These are phyloP conservation scores for Pangasius macronema DNA, from an alignment of 2,797 vertebrate genomes.

Conservation along the genomic window DNA sequence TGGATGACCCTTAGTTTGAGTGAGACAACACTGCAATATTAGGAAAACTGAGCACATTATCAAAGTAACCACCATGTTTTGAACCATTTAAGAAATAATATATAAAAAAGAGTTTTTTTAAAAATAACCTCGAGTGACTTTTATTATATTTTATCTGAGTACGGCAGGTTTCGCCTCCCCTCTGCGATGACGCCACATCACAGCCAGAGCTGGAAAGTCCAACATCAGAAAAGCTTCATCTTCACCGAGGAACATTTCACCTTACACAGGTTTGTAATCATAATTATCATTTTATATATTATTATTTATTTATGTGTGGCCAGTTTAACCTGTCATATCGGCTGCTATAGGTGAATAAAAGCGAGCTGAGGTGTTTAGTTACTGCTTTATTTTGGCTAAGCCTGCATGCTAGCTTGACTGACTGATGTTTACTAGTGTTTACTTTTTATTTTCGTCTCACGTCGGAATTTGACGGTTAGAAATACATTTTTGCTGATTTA, in stretches of 20 bases:
- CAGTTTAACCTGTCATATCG: neutral
- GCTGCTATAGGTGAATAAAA: neutral
- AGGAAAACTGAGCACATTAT: neutral
- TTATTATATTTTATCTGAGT: neutral
- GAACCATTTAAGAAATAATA: neutral
- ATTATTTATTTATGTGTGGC: neutral
- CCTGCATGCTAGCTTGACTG: neutral
- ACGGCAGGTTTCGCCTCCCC: neutral
- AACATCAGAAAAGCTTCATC: neutral
- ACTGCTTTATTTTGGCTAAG: neutral
- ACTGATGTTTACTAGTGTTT: neutral
- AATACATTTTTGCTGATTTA: too few relatives aligned
- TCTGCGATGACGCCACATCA: constrained; percentile 11
- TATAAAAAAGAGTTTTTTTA: too few relatives aligned
- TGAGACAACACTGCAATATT: neutral
- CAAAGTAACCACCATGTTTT: neutral
- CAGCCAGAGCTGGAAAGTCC: constrained; percentile 18
- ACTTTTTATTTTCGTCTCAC: neutral
- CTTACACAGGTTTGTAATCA: neutral
- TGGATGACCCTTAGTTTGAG: neutral
- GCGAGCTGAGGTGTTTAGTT: neutral
- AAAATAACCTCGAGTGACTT: neutral
- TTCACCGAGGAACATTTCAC: neutral
- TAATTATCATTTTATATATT: neutral
- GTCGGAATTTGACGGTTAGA: too few relatives aligned